These are phyloP conservation scores for Epinephelus lanceolatus DNA, from an alignment of 2,113 vertebrate species.

Conservation along the genomic window DNA sequence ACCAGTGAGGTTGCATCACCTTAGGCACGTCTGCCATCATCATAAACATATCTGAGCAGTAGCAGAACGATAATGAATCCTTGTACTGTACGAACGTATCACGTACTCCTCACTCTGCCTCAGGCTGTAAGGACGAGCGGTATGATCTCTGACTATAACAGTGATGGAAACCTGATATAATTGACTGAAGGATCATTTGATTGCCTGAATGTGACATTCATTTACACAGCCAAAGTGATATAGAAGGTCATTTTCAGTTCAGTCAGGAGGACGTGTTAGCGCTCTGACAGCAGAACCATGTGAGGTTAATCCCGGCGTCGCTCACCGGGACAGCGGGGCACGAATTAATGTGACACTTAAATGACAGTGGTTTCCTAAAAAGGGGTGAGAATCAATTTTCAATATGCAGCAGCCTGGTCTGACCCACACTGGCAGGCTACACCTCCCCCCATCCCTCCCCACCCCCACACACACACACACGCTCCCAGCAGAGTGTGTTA, in stretches of 20 bases:
- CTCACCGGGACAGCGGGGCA: constrained; percentile 47
- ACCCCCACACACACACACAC: neutral
- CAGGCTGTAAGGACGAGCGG: neutral
- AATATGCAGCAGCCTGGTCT: constrained; percentile 62
- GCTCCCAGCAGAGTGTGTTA: constrained; percentile 73
- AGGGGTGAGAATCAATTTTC: constrained; percentile 81
- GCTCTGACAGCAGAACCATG: constrained; percentile 28
- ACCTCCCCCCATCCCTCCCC: constrained; percentile 11
- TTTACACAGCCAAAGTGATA: constrained; percentile 63
- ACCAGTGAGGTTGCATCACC: constrained; percentile 31
- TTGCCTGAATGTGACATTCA: constrained; percentile 66
- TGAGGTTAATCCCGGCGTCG: constrained; percentile 67
- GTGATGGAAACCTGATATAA: constrained; percentile 61
- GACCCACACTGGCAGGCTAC: constrained; percentile 67
- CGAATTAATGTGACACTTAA: constrained; percentile 73
- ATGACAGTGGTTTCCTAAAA: constrained; percentile 79
- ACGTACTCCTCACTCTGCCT: constrained; percentile 8
- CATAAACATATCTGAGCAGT: constrained; percentile 67
- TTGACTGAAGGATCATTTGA: constrained; percentile 63
- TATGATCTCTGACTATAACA: constrained; percentile 49
- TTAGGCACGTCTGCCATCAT: constrained; percentile 63
- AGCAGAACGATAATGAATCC: constrained; percentile 52
- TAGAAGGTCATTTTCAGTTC: constrained; percentile 55
- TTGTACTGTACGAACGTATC: constrained; percentile 12
- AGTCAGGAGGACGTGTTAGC: constrained; percentile 47